These are phyloP conservation scores for Thamnophis sirtalis DNA, from an alignment of 2,113 vertebrate genomes.

Conservation along the genomic window DNA sequence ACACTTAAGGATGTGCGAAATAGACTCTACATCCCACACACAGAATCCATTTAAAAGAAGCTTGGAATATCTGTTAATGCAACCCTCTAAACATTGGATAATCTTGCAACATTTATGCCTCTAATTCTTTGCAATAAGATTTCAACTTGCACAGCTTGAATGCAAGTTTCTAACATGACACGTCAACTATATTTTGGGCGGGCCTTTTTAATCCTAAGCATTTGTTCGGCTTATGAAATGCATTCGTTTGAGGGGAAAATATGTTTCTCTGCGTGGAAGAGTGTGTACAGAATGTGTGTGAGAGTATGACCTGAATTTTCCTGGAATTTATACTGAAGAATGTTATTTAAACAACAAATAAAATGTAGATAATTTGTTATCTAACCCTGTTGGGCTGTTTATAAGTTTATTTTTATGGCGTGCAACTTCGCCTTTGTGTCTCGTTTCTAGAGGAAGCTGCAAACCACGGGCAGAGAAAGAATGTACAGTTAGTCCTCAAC, in stretches of 20 bases:
- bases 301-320: constrained; percentile 78
- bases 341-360: constrained; percentile 80
- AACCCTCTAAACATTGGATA: constrained; percentile 37
- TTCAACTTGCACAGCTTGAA: constrained; percentile 56
- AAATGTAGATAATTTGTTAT: constrained; percentile 84
- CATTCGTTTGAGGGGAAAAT: constrained; percentile 64
- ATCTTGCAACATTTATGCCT: constrained; percentile 45
- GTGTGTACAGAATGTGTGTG: background rate
- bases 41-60: background rate
- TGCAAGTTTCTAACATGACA: constrained; percentile 53
- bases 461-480: background rate
- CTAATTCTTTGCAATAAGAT: constrained; percentile 55
- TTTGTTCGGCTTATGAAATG: constrained; percentile 63
- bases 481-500: background rate
- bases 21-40: background rate
- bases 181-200: constrained; percentile 51
- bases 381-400: constrained; percentile 59
- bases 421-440: background rate
- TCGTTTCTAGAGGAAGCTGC: background rate
- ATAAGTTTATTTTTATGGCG: constrained; percentile 44
- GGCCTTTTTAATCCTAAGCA: constrained; percentile 47
- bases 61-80: constrained; percentile 44
- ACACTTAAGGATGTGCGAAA: background rate
- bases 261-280: background rate
- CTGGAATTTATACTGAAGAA: constrained; percentile 80